Evolutionary conservation across 1,140 invertebrate genomes (phyloP).

Genomic region (Drosophila oshimai): DNA sequence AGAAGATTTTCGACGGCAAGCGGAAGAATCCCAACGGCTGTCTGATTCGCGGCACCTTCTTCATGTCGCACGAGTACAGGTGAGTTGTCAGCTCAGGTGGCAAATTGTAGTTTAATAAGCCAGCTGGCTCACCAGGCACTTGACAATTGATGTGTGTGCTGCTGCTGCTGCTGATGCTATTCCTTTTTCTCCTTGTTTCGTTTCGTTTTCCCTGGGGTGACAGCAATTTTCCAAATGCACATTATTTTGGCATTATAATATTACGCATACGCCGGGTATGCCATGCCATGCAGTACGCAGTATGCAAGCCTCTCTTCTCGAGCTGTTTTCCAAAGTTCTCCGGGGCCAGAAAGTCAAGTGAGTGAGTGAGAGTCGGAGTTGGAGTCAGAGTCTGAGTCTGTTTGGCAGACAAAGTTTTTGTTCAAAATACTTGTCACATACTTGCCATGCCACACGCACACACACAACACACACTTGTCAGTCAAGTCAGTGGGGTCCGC

Average conservation of each 20-base stretch:
- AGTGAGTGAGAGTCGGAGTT: no score
- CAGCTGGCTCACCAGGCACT: slow-evolving; percentile 36
- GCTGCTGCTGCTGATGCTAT: not conserved
- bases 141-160: slow-evolving; percentile 42
- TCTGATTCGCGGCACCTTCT: slow-evolving; percentile 95
- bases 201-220: not conserved
- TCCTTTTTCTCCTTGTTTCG: not conserved
- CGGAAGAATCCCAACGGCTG: slow-evolving; percentile 95
- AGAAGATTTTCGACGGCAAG: slow-evolving; percentile 91
- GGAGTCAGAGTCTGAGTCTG: no score
- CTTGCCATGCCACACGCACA: slow-evolving; percentile 56
- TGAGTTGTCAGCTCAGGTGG: slow-evolving; percentile 63
- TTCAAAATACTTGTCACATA: slow-evolving; percentile 77
- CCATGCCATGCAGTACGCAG: not conserved
- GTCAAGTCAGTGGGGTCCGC: slow-evolving; percentile 22
- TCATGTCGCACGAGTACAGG: slow-evolving; percentile 95
- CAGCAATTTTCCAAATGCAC: slow-evolving; percentile 48
- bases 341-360: slow-evolving; percentile 50
- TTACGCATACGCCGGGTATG: slow-evolving; percentile 59
- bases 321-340: slow-evolving; percentile 7
- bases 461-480: slow-evolving; percentile 12
- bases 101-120: slow-evolving; percentile 52
- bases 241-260: slow-evolving; percentile 70
- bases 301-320: not conserved
- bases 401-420: slow-evolving; percentile 73